Conservation (phyloP, 2,888 invertebrate genomes). For the Heliconius erato region DNA sequence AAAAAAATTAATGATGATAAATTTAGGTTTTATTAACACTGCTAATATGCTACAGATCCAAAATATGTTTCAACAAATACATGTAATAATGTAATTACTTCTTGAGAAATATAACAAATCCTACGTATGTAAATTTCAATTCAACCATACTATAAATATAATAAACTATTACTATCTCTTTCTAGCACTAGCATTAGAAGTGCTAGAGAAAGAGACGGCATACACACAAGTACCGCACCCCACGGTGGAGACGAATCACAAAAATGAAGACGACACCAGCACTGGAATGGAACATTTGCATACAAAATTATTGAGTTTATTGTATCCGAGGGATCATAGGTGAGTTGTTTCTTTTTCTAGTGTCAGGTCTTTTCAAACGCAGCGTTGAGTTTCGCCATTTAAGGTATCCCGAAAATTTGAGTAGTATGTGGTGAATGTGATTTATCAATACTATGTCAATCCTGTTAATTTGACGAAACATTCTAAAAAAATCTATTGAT, state of each 20-base stretch:
- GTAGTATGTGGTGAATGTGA: no score
- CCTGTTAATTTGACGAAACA: no score
- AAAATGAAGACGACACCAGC: slow-evolving; percentile 67
- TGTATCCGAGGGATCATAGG: slow-evolving; percentile 88
- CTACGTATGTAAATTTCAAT: not conserved
- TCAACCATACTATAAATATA: not conserved
- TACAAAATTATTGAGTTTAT: slow-evolving; percentile 86
- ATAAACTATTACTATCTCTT: not conserved
- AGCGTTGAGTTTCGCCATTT: no score
- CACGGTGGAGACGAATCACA: slow-evolving; percentile 57
- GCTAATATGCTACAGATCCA: no score
- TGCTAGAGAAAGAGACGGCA: slow-evolving; percentile 77
- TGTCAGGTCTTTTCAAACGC: not conserved
- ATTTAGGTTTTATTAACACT: no score
- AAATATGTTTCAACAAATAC: no score
- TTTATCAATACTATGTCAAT: no score
- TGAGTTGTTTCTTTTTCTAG: slow-evolving; percentile 49
- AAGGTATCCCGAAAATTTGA: no score
- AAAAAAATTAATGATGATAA: no score
- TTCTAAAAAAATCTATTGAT: no score
- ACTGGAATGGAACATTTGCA: slow-evolving; percentile 87
- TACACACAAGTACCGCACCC: slow-evolving; percentile 67
- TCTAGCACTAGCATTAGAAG: slow-evolving; percentile 70
- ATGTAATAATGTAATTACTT: no score
- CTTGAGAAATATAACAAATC: no score